phyloP scores from a whole-genome alignment of 2,888 invertebrate genomes.

The Spicauda simplicius region DNA sequence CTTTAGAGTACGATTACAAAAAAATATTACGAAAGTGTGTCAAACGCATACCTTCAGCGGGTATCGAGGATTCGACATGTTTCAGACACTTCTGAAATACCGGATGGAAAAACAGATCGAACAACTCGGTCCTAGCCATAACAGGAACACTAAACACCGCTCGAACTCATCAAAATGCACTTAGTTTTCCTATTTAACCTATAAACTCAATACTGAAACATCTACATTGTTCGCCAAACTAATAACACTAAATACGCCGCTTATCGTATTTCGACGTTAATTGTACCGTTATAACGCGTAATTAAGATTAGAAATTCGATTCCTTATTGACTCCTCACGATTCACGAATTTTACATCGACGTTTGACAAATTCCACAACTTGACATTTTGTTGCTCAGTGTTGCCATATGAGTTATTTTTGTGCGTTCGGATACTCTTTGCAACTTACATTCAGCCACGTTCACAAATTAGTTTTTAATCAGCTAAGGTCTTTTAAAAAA shows the following conservation, averaged over 20 bases:
- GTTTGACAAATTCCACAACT: slow-evolving; percentile 70
- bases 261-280: slow-evolving; percentile 44
- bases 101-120: slow-evolving; percentile 83
- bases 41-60: slow-evolving; percentile 66
- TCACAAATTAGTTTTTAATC: background rate
- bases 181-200: slow-evolving; percentile 60
- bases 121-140: slow-evolving; percentile 82
- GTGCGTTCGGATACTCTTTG: slow-evolving; percentile 46
- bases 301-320: slow-evolving; percentile 47
- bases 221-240: slow-evolving; percentile 51
- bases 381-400: slow-evolving; percentile 46
- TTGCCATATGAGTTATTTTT: slow-evolving; percentile 52
- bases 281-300: slow-evolving; percentile 45
- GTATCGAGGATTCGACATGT: slow-evolving; percentile 73
- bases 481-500: background rate
- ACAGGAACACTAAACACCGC: slow-evolving; percentile 55
- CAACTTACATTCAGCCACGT: background rate
- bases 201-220: slow-evolving; percentile 70
- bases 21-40: slow-evolving; percentile 21
- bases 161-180: slow-evolving; percentile 64
- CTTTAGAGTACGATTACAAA: background rate
- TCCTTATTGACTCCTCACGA: slow-evolving; percentile 18
- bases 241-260: slow-evolving; percentile 34
- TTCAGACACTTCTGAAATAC: slow-evolving; percentile 83
- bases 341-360: slow-evolving; percentile 37